phyloP scores from a whole-genome alignment of 1,140 invertebrate genomes.

The Caerostris extrusa region DNA sequence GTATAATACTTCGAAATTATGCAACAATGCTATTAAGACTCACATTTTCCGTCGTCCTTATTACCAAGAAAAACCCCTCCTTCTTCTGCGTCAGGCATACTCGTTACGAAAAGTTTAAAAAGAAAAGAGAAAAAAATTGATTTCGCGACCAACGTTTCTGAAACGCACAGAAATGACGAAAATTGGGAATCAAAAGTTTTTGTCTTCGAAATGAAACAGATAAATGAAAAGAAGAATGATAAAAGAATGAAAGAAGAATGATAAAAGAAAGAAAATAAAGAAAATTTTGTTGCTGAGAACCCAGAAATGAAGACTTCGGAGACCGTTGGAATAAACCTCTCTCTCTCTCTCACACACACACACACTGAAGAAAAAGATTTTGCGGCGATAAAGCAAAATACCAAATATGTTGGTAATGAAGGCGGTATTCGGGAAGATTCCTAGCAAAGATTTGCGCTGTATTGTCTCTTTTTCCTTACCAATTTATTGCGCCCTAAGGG shows the following conservation, averaged over 20 bases:
- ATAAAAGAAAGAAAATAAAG: slow-evolving; percentile 13
- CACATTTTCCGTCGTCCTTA: slow-evolving; percentile 12
- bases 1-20: slow-evolving; percentile 39
- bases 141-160: background rate
- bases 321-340: background rate
- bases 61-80: background rate
- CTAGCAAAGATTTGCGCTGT: background rate
- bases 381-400: slow-evolving; percentile 59
- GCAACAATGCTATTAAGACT: slow-evolving; percentile 33
- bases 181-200: slow-evolving; percentile 66
- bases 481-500: slow-evolving; percentile 72
- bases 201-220: slow-evolving; percentile 2
- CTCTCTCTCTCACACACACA: too few relatives aligned
- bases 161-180: slow-evolving; percentile 22
- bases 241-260: background rate
- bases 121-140: background rate
- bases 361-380: slow-evolving; percentile 44
- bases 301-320: slow-evolving; percentile 59
- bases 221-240: background rate
- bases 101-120: slow-evolving; percentile 56
- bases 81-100: background rate
- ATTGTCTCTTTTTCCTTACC: slow-evolving; percentile 63
- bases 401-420: slow-evolving; percentile 62
- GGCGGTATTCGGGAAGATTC: slow-evolving; percentile 38
- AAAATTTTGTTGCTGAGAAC: background rate